Conservation (phyloP, 2,888 invertebrate species). For the Pherbina coryleti region DNA sequence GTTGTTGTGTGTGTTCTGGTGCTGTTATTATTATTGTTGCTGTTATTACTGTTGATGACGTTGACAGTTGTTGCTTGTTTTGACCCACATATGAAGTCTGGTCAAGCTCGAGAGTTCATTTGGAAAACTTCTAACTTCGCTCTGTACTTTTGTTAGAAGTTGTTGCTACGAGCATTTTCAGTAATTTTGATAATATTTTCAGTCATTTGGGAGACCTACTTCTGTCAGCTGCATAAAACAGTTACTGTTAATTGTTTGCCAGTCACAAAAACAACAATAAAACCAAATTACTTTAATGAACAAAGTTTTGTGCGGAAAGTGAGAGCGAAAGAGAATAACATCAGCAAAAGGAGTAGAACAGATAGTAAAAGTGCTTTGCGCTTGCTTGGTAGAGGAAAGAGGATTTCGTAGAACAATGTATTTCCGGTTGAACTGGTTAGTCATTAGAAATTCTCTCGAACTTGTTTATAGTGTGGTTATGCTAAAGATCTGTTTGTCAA, state of each 20-base stretch:
- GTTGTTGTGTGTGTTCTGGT: background rate
- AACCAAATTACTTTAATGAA: background rate
- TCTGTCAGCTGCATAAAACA: too few relatives aligned
- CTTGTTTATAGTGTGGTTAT: too few relatives aligned
- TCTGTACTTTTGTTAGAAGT: background rate
- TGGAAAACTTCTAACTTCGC: background rate
- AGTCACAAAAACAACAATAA: background rate
- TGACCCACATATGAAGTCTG: background rate
- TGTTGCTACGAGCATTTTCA: background rate
- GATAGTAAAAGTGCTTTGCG: too few relatives aligned
- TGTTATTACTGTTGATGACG: background rate
- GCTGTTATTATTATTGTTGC: background rate
- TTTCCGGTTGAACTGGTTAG: too few relatives aligned
- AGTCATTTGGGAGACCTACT: background rate
- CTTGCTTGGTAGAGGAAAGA: too few relatives aligned
- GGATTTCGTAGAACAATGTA: too few relatives aligned
- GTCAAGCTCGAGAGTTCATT: background rate
- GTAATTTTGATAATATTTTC: background rate
- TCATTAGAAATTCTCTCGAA: too few relatives aligned
- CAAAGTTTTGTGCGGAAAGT: background rate
- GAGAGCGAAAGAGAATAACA: too few relatives aligned
- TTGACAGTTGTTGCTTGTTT: slow-evolving; percentile 6
- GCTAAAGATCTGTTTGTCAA: too few relatives aligned
- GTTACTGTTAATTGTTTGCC: too few relatives aligned
- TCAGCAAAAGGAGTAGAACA: too few relatives aligned